These are phyloP conservation scores for Siniperca obscura DNA, from an alignment of 2,797 vertebrate species.

Conservation along the genomic window DNA sequence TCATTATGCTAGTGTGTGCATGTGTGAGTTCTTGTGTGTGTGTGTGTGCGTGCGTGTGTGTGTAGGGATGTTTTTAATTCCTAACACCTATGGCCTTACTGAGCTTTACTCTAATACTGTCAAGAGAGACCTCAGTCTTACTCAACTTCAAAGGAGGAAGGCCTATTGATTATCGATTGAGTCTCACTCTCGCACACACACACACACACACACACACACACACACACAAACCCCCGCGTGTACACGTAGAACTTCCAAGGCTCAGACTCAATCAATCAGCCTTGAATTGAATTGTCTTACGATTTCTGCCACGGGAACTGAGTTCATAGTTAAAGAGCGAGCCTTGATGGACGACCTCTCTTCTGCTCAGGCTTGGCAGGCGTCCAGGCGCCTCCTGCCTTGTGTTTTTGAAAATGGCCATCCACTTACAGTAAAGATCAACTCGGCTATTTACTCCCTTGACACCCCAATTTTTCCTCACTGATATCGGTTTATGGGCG, in stretches of 20 bases:
- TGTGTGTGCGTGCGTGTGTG: background rate
- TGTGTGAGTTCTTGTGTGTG: background rate
- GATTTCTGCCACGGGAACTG: constrained; percentile 59
- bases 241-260: constrained; percentile 53
- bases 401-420: constrained; percentile 45
- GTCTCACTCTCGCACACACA: constrained; percentile 19
- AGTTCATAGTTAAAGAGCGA: constrained; percentile 74
- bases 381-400: constrained; percentile 45
- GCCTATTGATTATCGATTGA: constrained; percentile 77
- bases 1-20: constrained; percentile 5
- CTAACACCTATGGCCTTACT: constrained; percentile 59
- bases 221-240: constrained; percentile 6
- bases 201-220: constrained; percentile 21
- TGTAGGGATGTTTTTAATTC: constrained; percentile 33
- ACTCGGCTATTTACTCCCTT: constrained; percentile 49
- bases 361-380: constrained; percentile 55
- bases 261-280: constrained; percentile 75
- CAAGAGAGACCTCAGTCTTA: constrained; percentile 57
- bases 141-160: constrained; percentile 54
- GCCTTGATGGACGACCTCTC: constrained; percentile 67
- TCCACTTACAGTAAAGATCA: constrained; percentile 68
- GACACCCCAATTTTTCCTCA: constrained; percentile 39
- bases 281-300: constrained; percentile 69
- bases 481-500: constrained; percentile 51
- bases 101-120: constrained; percentile 73